Evolutionary conservation across 2,113 vertebrate species (phyloP), one percentile per base, ranked within the genome.

Genomic region (Smithornis capensis): DNA sequence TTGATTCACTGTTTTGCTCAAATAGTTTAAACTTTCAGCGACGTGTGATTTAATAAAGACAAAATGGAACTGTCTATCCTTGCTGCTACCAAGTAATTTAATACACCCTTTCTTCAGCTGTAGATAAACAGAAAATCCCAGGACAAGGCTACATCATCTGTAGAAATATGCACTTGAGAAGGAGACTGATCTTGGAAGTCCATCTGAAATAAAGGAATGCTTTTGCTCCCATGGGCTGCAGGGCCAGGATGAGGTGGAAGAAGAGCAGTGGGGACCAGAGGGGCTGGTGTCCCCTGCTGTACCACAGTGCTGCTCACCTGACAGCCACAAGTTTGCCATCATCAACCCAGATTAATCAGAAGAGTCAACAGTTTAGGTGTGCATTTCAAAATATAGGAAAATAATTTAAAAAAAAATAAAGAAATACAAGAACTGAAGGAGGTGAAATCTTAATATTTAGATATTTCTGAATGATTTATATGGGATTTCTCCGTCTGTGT

Each of bases 81-180:
- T 40, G 69, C 77, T 79, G 89, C 94, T 94, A 96, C 94, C 63
- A 67, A 78, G 91, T 78, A 94, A 94, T 89, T 89, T 65, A 91
- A 94, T 75, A 87, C 52, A 71, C 31, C 40, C 38, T 83, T 83
- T 83, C 71, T 76, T 84, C 67, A 92, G 49, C 68, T 78, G 69
- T 2, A 78, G 91, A 84, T 67, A 92, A 83, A 88, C 68, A 90
- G 45, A 92, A 90, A 77, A 88, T n/a, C n/a, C 33, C 53, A 17
- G 28, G 76, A 52, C 64, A 77, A 62, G 16, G 10, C 86, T 63
- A 19, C 83, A 86, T 73, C 42, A 27, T 37, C 63, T 67, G 4
- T 9, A 45, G 82, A 93, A 83, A 77, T 21, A 70, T 4, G 18
- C 59, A 35, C 55, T 47, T 37, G 52, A 45, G 63, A 45, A 59